Conservation (phyloP, 2,113 vertebrate genomes). For the Todiramphus chloris region DNA sequence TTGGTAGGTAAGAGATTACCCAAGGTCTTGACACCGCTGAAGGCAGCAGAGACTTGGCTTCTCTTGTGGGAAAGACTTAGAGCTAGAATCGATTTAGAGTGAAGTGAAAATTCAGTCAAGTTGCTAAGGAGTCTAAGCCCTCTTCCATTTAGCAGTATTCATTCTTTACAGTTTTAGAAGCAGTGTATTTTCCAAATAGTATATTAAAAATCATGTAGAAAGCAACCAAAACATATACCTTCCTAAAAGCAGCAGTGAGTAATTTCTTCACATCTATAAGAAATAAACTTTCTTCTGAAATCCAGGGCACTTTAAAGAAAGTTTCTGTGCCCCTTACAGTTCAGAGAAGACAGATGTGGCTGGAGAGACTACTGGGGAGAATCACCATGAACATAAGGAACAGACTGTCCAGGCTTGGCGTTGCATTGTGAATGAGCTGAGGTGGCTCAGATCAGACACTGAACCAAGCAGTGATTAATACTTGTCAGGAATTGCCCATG, state of each 20-base stretch:
- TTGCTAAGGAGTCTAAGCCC: neutral
- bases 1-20: neutral
- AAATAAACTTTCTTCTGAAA: neutral
- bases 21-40: neutral
- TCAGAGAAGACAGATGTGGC: neutral
- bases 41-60: neutral
- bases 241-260: neutral
- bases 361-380: neutral
- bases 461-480: neutral
- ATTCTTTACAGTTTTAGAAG: neutral
- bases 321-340: neutral
- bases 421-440: neutral
- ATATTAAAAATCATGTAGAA: neutral
- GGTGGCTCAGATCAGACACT: neutral
- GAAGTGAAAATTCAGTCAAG: neutral
- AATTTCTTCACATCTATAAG: neutral
- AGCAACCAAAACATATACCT: neutral
- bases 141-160: neutral
- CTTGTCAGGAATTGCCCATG: neutral
- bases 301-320: neutral
- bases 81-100: neutral
- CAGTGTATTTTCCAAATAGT: neutral
- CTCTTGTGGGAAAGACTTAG: neutral
- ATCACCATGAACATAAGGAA: neutral
- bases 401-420: neutral